A percentile compares a stretch with the other conserved stretches of the same genome.
These are phyloP conservation scores for Geotrypetes seraphini DNA, from an alignment of 2,797 vertebrate genomes.

Conservation along the genomic window DNA sequence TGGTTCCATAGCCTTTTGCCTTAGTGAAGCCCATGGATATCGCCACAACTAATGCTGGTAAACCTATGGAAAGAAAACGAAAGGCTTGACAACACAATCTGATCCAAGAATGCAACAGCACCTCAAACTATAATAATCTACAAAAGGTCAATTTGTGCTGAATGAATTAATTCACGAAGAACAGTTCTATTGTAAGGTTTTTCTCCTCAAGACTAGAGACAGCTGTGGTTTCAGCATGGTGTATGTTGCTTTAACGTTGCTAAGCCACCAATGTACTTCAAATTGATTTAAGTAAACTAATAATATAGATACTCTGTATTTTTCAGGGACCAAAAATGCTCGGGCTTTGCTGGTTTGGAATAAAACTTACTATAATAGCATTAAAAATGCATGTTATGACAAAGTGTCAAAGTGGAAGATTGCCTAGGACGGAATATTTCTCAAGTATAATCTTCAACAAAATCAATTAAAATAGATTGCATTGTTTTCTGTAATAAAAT, in stretches of 20 bases:
- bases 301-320: conserved; percentile 24
- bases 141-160: background rate
- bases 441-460: background rate
- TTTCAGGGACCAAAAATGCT: conserved; percentile 16
- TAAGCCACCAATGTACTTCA: conserved; percentile 71
- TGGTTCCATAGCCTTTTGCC: conserved; percentile 96
- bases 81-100: background rate
- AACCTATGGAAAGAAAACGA: conserved; percentile 62
- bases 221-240: conserved; percentile 23
- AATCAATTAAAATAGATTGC: conserved; percentile 1
- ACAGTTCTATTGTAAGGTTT: conserved; percentile 6
- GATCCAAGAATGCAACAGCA: conserved; percentile 7
- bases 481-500: background rate
- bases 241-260: conserved; percentile 62
- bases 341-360: conserved; percentile 7
- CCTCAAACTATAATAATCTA: background rate
- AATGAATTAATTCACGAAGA: conserved; percentile 18
- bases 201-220: conserved; percentile 12
- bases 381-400: conserved; percentile 16
- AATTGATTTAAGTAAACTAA: conserved; percentile 63
- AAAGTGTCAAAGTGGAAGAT: background rate
- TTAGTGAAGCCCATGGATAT: conserved; percentile 98
- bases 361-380: conserved; percentile 18
- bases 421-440: too few species aligned
- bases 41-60: conserved; percentile 95